A percentile compares a stretch with the other conserved stretches of the same genome.
Evolutionary conservation across 2,113 vertebrate species (phyloP).

Genomic region (Rostratula benghalensis): DNA sequence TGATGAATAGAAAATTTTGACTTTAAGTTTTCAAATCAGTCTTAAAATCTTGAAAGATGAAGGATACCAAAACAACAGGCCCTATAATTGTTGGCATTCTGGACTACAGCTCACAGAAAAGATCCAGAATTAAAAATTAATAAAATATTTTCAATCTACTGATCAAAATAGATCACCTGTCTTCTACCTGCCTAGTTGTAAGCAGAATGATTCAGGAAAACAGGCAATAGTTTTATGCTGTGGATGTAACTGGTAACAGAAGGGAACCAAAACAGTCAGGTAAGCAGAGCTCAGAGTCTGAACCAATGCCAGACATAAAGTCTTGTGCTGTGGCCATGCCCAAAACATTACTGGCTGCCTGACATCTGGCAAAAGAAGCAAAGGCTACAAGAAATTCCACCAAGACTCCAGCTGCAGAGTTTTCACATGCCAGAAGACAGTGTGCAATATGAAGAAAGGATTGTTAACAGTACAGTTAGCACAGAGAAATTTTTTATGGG

Average conservation of each 20-base stretch:
- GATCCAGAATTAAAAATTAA: background rate
- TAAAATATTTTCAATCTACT: background rate
- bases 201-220: background rate
- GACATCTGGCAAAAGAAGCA: background rate
- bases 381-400: background rate
- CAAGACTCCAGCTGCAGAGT: background rate
- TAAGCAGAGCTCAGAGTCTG: background rate
- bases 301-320: background rate
- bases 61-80: background rate
- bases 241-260: background rate
- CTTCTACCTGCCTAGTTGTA: background rate
- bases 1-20: background rate
- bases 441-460: background rate
- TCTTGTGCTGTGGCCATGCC: background rate
- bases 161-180: background rate
- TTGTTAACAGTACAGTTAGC: background rate
- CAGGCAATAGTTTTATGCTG: fast-evolving
- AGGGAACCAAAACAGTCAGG: background rate
- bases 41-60: background rate
- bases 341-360: background rate
- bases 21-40: background rate
- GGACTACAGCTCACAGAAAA: background rate
- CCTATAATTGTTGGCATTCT: background rate
- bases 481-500: background rate
- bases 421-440: background rate